Conservation (phyloP, 2,888 invertebrate species). For the Cosmorhoe ocellata region DNA sequence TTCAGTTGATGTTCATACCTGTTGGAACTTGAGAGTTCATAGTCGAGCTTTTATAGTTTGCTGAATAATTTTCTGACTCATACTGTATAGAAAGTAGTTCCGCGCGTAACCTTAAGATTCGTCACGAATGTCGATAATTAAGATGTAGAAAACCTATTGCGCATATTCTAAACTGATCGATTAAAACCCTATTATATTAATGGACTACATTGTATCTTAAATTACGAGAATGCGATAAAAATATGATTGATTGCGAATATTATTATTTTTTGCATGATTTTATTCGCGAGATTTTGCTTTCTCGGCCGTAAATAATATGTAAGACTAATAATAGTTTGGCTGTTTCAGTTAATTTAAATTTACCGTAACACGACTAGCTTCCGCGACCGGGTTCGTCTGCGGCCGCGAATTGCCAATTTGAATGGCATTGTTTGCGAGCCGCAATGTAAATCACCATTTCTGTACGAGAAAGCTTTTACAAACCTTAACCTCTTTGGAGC, state of each 20-base stretch:
- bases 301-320: slow-evolving; percentile 17
- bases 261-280: background rate
- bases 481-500: slow-evolving; percentile 49
- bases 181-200: slow-evolving; percentile 30
- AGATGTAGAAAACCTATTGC: slow-evolving; percentile 38
- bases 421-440: slow-evolving; percentile 74
- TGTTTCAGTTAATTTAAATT: slow-evolving; percentile 73
- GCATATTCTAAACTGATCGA: slow-evolving; percentile 17
- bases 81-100: slow-evolving; percentile 55
- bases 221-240: slow-evolving; percentile 24
- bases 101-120: slow-evolving; percentile 52
- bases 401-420: slow-evolving; percentile 53
- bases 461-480: slow-evolving; percentile 51
- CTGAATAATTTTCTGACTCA: slow-evolving; percentile 19
- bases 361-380: slow-evolving; percentile 72
- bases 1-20: background rate
- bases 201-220: slow-evolving; percentile 25
- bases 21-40: background rate
- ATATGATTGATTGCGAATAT: slow-evolving; percentile 21
- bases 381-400: slow-evolving; percentile 58
- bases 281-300: slow-evolving; percentile 22
- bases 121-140: slow-evolving; percentile 50
- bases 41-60: slow-evolving; percentile 3
- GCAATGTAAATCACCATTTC: slow-evolving; percentile 73
- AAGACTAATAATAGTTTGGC: background rate